phyloP scores from a whole-genome alignment of 2,888 invertebrate genomes.

The Halictus quadricinctus region DNA sequence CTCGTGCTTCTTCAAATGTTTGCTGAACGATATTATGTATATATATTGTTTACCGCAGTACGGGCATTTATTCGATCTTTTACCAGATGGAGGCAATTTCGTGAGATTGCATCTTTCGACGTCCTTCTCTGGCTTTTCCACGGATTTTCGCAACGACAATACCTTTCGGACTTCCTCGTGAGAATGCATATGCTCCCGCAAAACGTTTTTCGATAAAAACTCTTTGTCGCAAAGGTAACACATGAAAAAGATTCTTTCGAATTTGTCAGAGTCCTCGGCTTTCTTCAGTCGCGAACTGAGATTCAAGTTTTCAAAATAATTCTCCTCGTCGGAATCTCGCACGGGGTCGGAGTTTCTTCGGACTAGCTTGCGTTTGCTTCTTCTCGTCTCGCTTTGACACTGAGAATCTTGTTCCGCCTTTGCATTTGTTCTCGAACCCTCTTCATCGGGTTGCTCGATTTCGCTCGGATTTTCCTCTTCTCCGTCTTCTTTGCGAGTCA shows the following conservation, averaged over 20 bases:
- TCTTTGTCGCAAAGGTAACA: constrained; percentile 80
- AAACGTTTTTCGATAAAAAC: constrained; percentile 77
- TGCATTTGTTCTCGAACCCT: background rate
- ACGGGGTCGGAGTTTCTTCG: constrained; percentile 45
- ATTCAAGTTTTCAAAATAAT: constrained; percentile 80
- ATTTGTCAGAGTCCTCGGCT: constrained; percentile 69
- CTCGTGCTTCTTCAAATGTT: constrained; percentile 80
- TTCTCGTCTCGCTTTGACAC: constrained; percentile 67
- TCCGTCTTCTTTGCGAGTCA: constrained; percentile 10
- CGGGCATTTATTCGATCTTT: constrained; percentile 79
- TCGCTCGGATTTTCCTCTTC: background rate
- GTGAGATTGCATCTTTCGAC: constrained; percentile 1
- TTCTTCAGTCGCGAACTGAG: constrained; percentile 78
- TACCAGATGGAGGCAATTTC: constrained; percentile 75
- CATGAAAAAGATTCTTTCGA: constrained; percentile 76
- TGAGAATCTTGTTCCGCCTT: constrained; percentile 26
- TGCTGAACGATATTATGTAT: constrained; percentile 80
- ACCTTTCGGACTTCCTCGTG: constrained; percentile 79
- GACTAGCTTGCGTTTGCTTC: constrained; percentile 71
- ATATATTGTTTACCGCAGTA: constrained; percentile 81
- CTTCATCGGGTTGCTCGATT: background rate
- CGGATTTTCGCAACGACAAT: constrained; percentile 68
- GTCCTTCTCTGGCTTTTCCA: constrained; percentile 68
- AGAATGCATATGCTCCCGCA: constrained; percentile 80
- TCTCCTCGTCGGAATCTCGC: constrained; percentile 76